A percentile compares a stretch with the other conserved stretches of the same genome.
These are phyloP conservation scores for Harpalus rubripes DNA, from an alignment of 2,888 invertebrate genomes.

Conservation along the genomic window DNA sequence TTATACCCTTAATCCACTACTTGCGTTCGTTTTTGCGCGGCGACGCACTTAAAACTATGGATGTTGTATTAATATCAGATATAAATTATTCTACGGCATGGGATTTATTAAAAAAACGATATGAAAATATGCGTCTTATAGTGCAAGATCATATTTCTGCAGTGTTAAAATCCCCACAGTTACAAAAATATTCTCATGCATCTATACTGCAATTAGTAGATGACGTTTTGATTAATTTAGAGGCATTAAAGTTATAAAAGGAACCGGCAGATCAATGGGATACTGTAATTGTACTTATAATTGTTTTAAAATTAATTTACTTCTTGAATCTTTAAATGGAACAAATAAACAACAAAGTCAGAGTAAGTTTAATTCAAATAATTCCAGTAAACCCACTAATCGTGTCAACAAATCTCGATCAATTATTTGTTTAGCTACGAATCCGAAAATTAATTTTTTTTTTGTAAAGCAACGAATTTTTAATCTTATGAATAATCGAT, in stretches of 20 bases:
- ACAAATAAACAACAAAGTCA: constrained; percentile 16
- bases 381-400: background rate
- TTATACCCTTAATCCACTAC: constrained; percentile 24
- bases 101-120: constrained; percentile 67
- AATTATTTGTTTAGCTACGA: background rate
- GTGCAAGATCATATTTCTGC: constrained; percentile 67
- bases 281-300: constrained; percentile 69
- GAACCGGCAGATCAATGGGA: constrained; percentile 70
- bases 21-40: constrained; percentile 29
- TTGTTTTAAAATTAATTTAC: constrained; percentile 68
- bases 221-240: constrained; percentile 45
- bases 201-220: constrained; percentile 54
- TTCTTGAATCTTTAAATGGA: constrained; percentile 21
- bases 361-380: background rate
- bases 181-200: constrained; percentile 20
- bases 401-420: background rate
- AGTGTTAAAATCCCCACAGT: constrained; percentile 64
- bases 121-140: constrained; percentile 68
- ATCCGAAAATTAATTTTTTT: constrained; percentile 36
- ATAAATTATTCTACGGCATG: constrained; percentile 68
- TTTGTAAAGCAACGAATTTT: constrained; percentile 59
- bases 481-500: constrained; percentile 32
- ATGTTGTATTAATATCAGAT: constrained; percentile 63
- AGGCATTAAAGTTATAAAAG: constrained; percentile 60
- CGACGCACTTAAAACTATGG: constrained; percentile 51